phyloP scores from a whole-genome alignment of 2,888 invertebrate species.

The Caenorhabditis uteleia region DNA sequence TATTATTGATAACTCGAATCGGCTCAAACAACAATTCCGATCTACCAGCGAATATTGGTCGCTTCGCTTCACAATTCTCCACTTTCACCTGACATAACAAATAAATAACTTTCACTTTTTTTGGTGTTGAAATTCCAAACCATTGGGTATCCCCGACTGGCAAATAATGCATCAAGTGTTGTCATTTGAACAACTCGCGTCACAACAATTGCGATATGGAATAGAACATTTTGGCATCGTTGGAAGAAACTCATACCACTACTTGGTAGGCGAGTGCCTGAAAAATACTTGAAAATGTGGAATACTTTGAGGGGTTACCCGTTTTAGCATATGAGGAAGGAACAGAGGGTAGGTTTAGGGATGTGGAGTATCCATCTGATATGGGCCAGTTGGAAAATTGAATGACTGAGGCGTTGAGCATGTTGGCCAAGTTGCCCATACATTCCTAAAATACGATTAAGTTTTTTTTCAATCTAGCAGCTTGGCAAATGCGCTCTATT shows the following conservation, averaged over 20 bases:
- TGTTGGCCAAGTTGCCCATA: conserved; percentile 55
- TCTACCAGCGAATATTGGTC: conserved; percentile 60
- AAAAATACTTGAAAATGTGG: conserved; percentile 23
- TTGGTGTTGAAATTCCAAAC: conserved; percentile 9
- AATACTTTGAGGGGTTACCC: conserved; percentile 24
- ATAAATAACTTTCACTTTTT: neutral
- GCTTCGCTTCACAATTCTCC: conserved; percentile 52
- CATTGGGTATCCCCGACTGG: conserved; percentile 42
- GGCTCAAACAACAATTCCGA: conserved; percentile 61
- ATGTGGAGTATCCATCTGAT: conserved; percentile 62
- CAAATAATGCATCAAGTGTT: conserved; percentile 49
- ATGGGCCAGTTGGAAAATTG: conserved; percentile 67
- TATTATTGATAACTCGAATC: conserved; percentile 59
- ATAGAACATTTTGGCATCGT: conserved; percentile 56
- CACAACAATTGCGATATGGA: conserved; percentile 50
- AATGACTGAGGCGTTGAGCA: conserved; percentile 61
- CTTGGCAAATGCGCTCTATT: too few relatives aligned
- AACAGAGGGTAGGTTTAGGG: conserved; percentile 58
- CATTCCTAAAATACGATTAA: conserved; percentile 57
- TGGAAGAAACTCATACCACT: conserved; percentile 51
- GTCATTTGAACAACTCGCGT: conserved; percentile 53
- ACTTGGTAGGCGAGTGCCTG: conserved; percentile 53
- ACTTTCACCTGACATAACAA: conserved; percentile 48
- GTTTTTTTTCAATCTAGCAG: conserved; percentile 2
- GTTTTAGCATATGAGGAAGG: conserved; percentile 60